Evolutionary conservation across 30 jellyfish, hydroid and myxozoan species (phyloP), one percentile per base, ranked within the genome.

Genomic region (Hydractinia symbiolongicarpus): DNA sequence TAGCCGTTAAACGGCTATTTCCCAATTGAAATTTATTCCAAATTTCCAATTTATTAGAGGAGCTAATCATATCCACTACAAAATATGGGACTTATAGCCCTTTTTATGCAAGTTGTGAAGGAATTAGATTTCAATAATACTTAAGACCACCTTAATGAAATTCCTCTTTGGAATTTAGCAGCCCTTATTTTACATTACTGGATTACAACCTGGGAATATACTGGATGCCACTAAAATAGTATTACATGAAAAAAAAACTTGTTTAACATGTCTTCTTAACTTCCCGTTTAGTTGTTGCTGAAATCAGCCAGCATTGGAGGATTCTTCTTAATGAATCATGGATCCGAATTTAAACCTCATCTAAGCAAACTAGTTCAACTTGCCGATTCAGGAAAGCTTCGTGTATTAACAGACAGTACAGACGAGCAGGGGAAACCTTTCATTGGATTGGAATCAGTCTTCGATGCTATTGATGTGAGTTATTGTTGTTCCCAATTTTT

Each of bases 391-490:
- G 93, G 95, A 17, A 61, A 79, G 57, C 67, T 90, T 55, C 13
- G 55, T 10, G 19, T 73, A 20, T 79, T 81, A 9, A 77, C 64
- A 15, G 85, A 77, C 9, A 76, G 44, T 13, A 17, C 58, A 30
- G 61, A 79, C n/a, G 84, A 66, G 20, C 15, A 66, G 6, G 84
- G 87, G n/a, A 19, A 30, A 50, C 83, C 66, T 10, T 79, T 79
- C 87, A 58, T 11, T 50, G 95, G 95, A 19, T 85, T 85, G 53
- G 90, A 90, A 77, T 50, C 86, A 5, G 87, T 90, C 50, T 90
- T 79, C 57, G 95, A 90, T 71, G 97, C 90, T 14, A 89, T 90
- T 66, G 97, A 90, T 51, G 97, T 90, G 54, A 84, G 95, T 82
- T 5, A 67, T 50, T 5, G 6, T 44, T 30, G 61, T 30, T 30